Base-by-base conservation (phyloP, 1,140 invertebrate species). In the Aphelenchoides besseyi region DNA sequence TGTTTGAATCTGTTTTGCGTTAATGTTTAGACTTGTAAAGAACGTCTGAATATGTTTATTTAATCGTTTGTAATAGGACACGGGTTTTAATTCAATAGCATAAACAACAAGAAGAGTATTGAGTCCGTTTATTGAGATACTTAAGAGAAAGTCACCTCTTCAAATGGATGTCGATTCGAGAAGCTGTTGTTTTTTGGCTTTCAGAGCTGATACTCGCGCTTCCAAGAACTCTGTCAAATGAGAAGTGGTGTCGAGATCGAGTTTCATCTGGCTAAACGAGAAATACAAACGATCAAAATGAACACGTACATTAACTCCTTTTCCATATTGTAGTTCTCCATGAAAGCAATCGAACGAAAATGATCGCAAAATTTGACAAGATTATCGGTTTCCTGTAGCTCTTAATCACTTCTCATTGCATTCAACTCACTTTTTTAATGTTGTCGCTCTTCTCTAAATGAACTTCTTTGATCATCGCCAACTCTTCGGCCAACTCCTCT, bases 321-420 rank as follows among this genome's bases (percentile, higher is more conserved):
- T 23, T 59, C 55, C 26, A 12, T 33, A 12, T 59, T 28, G 55
- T 59, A 59, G 5, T 28, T 5, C 12, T 59, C 55, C 55, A 29
- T 33, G 18, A 59, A 59, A 59, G 55, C 18, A 5, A 5, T 5
- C 5, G 55, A 59, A 23, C 55, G 55, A 23, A 59, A 59, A 33
- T 59, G 55, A 8, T 59, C 55, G 55, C 55, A 59, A 33, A 59
- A 59, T 59, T 48, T 59, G 55, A 59, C 55, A 12, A 59, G 23
- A 12, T 59, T 59, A 8, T 59, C 18, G 55, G 18, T 8, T 59
- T 18, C 18, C 55, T 59, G 18, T 8, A 59, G 32, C 5, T 23
- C 55, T 59, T 23, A 23, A 8, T 59, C 23, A 33, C 55, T 8
- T 23, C 23, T 23, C 5, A 28, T 5, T 59, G 26, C 18, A 59